A percentile compares a stretch with the other conserved stretches of the same genome.
Evolutionary conservation across 2,888 invertebrate species (phyloP).

Genomic region (Lutraria lutraria): DNA sequence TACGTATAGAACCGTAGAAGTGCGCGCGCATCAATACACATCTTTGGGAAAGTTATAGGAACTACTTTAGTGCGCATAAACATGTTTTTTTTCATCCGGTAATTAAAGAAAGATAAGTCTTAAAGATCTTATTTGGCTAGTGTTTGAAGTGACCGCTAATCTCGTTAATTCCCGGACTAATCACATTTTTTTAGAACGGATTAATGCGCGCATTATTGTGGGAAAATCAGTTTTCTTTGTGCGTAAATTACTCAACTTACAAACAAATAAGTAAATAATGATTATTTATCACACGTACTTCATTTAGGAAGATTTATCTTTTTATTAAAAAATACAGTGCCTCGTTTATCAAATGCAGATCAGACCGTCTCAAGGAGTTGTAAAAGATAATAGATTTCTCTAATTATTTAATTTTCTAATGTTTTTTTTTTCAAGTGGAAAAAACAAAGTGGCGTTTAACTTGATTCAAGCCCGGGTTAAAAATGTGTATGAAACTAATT

Average conservation of each 20-base stretch:
- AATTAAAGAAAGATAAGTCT: constrained; percentile 52
- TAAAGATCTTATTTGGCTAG: constrained; percentile 16
- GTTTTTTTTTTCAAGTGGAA: no score
- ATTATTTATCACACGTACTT: constrained; percentile 29
- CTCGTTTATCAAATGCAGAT: neutral
- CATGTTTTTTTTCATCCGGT: constrained; percentile 28
- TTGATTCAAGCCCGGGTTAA: no score
- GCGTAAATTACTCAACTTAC: neutral
- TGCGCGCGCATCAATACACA: constrained; percentile 44
- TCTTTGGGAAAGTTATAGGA: constrained; percentile 43
- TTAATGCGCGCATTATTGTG: constrained; percentile 19
- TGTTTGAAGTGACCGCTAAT: constrained; percentile 50
- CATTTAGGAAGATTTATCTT: neutral
- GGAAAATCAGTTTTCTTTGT: constrained; percentile 26
- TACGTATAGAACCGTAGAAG: neutral
- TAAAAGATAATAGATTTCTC: neutral
- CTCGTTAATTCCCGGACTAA: constrained; percentile 30
- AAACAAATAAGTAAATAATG: constrained; percentile 33
- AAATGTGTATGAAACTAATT: no score
- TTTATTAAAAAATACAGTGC: neutral
- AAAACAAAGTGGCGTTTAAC: no score
- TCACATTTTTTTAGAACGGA: constrained; percentile 22
- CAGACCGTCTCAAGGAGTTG: constrained; percentile 14
- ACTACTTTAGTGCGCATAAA: constrained; percentile 42
- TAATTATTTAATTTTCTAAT: neutral